Base-by-base conservation (phyloP, 2,113 vertebrate species). In the Uropsilus gracilis region DNA sequence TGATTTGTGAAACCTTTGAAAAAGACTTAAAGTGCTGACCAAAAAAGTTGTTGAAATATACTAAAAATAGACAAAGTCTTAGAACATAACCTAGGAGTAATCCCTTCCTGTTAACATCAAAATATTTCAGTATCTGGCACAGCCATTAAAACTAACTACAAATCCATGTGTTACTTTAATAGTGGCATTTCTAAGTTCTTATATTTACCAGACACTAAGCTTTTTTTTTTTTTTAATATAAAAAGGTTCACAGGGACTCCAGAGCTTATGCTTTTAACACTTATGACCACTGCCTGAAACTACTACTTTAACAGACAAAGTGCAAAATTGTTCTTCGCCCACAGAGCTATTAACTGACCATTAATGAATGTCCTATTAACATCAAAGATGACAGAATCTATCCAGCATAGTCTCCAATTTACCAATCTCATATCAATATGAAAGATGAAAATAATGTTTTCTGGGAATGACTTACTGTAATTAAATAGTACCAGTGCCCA, bases 191-290 rank as follows among this genome's bases (percentile, higher is more conserved):
- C 63, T 86, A n/a, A 69, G n/a, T 24, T 75, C 83, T 57, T 57
- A 72, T 9, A 64, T 17, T 68, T 53, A 39, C 46, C 92, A 66
- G 87, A 71, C 13, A 93, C 18, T 44, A 75, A 39, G n/a, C 3
- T 92, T 22, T 57, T 82, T 37, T n/a, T 20, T 39, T 80, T 68
- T 86, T 93, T 83, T 80, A 48, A 89, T 16, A n/a, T 10, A 82
- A 42, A 86, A 30, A 63, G 30, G 37, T 50, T 69, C 53, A 73
- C 1, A 39, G 10, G 61, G 32, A 77, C 73, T 69, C 22, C 20
- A 80, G 32, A 73, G 18, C n/a, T 39, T 44, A 7, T 57, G 28
- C 42, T 88, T 66, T 82, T 61, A 73, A 85, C 12, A 75, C 46
- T 57, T 53, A 90, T 63, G 9, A 78, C 66, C 34, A 89, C 18